These are phyloP conservation scores for Uloborus plumipes DNA, from an alignment of 2,888 invertebrate genomes.

Conservation along the genomic window DNA sequence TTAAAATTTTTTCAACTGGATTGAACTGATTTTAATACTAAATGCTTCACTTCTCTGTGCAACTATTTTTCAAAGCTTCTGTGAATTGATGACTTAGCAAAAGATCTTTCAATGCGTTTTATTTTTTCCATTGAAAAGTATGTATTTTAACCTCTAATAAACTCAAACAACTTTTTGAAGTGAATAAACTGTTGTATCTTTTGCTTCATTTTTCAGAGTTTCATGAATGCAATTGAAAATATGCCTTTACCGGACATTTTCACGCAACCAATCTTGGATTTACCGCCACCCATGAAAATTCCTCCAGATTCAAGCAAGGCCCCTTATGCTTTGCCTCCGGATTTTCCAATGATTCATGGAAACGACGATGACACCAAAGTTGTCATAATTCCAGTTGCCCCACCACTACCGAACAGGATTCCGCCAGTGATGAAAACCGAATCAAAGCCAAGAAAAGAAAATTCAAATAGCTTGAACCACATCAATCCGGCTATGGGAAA, in stretches of 20 bases:
- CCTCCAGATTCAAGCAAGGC: conserved; percentile 3
- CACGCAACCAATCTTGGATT: conserved; percentile 14
- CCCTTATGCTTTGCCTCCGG: conserved; percentile 24
- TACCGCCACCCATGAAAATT: conserved; percentile 5
- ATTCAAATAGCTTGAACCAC: conserved; percentile 2
- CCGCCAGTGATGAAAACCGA: conserved; percentile 24
- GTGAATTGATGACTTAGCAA: no score
- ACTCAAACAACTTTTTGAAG: no score
- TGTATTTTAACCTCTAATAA: no score
- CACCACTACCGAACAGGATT: conserved; percentile 4
- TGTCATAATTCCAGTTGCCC: conserved; percentile 34
- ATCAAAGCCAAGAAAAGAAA: conserved; percentile 24
- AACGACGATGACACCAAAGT: conserved; percentile 28
- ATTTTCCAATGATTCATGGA: conserved; percentile 2
- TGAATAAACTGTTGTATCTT: background rate
- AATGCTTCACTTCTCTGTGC: no score
- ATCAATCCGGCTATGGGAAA: conserved; percentile 18
- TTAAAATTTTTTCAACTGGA: no score
- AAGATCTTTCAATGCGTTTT: no score
- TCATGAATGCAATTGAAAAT: conserved; percentile 24
- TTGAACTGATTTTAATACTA: no score
- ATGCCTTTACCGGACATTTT: conserved; percentile 14
- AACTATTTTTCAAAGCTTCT: no score
- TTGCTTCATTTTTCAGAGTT: conserved; percentile 4
- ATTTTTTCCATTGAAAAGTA: no score